Base-by-base conservation (phyloP, 2,797 vertebrate species). In the Myotis myotis region DNA sequence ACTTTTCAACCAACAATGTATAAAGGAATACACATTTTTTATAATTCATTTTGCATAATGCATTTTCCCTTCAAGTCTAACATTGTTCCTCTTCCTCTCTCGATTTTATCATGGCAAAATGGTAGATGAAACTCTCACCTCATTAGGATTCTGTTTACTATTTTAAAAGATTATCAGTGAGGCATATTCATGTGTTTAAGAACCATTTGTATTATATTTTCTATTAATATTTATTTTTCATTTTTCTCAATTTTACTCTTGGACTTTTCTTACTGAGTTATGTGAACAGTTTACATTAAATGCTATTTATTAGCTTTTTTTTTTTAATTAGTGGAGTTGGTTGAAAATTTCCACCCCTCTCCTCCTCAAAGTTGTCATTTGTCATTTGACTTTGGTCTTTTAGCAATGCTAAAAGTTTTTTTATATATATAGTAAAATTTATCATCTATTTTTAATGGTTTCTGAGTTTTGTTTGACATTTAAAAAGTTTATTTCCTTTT, bases 401-500 rank as follows among this genome's bases (percentile, higher is more conserved):
- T 83, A 81, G 9, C 28, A 87, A 70, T 30, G 22, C 5, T 28
- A 12, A 74, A 68, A 38, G 41, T 81, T 92, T 90, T 49, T 75
- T 89, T 93, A 36, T 36, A 36, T 83, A 87, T 0, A 3, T 23
- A 51, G 8, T 71, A 79, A 33, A 64, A 78, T 91, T 78, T 41
- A 83, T 83, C 13, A 66, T 55, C 78, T 83, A 55, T 72, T 64
- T 87, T 79, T 55, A 85, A 36, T 78, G n/a, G 12, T 92, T 82
- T 60, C 53, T 74, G 95, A 68, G 15, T 88, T 95, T 84, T 90
- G 2, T 49, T 92, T 85, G 17, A 28, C 84, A 87, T 51, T 89
- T 74, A 78, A 51, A 51, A 87, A 86, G 15, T 55, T 93, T 3
- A 83, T 87, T 89, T 87, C 78, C 6, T 86, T 33, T 93, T 86